Base-by-base conservation (phyloP, 1,140 invertebrate species). In the Apocrypta bakeri region DNA sequence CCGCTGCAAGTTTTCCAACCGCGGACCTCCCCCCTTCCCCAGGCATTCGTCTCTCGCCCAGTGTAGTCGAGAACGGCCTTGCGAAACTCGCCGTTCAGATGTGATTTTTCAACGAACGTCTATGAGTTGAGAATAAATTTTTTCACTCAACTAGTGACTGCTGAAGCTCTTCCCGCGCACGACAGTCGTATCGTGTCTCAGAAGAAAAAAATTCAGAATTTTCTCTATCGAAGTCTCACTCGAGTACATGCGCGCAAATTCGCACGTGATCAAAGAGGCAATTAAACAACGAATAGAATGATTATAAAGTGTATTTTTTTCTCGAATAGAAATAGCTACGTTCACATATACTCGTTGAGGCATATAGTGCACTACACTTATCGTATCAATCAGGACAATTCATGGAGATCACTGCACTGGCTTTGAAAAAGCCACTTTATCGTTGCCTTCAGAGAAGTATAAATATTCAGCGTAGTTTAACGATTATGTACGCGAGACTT, bases 401-500 rank as follows among this genome's bases (percentile, higher is more conserved):
- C 77, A 25, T 66, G 63, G 31, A 78, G 66, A 78, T 78, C 63
- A 63, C 68, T 42, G 37, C 37, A 24, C 69, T 40, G 2, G n/a
- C 40, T 40, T 56, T 56, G 42, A 73, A 3, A n/a, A 42, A 80
- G 56, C 79, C 29, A 80, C 73, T 64, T 72, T 17, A 8, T 29
- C 24, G 25, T 9, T 56, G 4, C 78, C 29, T 48, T 71, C 40
- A 25, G 56, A 72, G 27, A 72, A 79, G 14, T 61, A 72, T 79
- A 71, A 79, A 72, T 79, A 79, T 79, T 71, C 42, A 79, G 42
- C 61, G 24, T 48, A 69, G 37, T 79, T 79, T 79, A 69, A 79
- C 29, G 68, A 56, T 21, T 42, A 14, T 42, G 40, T 42, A 12
- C 12, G 6, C 12, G n/a, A n/a, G n/a, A n/a, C n/a, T n/a, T n/a